Evolutionary conservation across 2,888 invertebrate species (phyloP).

Genomic region (Ephialtes manifestator): DNA sequence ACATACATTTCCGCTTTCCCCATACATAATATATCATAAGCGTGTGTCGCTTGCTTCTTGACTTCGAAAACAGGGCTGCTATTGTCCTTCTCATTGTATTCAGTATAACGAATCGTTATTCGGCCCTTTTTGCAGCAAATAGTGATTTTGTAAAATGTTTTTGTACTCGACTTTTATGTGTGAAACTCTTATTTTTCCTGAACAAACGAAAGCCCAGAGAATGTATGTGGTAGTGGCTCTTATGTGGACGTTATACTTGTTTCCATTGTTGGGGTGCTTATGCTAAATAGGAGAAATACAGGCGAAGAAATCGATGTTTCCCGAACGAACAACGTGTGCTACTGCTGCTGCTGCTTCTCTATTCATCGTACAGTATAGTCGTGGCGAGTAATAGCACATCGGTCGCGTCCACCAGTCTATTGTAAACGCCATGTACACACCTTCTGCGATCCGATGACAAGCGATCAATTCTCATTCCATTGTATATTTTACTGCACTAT

Average conservation of each 20-base stretch:
- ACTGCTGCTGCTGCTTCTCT: background rate
- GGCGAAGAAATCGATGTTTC: slow-evolving; percentile 28
- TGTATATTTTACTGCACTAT: slow-evolving; percentile 57
- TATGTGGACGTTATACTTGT: slow-evolving; percentile 1
- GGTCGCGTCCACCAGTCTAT: slow-evolving; percentile 24
- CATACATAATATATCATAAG: slow-evolving; percentile 74
- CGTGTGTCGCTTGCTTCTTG: slow-evolving; percentile 46
- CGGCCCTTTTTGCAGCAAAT: slow-evolving; percentile 54
- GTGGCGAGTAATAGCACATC: slow-evolving; percentile 37
- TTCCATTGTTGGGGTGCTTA: slow-evolving; percentile 23
- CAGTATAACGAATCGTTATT: slow-evolving; percentile 70
- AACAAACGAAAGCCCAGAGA: slow-evolving; percentile 16
- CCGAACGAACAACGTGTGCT: slow-evolving; percentile 17
- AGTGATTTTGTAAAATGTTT: slow-evolving; percentile 69
- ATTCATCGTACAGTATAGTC: slow-evolving; percentile 4
- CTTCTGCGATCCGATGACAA: slow-evolving; percentile 68
- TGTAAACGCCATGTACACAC: slow-evolving; percentile 39
- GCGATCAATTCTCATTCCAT: slow-evolving; percentile 72
- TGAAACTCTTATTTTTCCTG: background rate
- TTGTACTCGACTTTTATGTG: slow-evolving; percentile 41
- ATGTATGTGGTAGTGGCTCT: background rate
- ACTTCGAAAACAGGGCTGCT: slow-evolving; percentile 31
- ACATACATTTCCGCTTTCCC: slow-evolving; percentile 75
- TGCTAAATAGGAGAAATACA: slow-evolving; percentile 29
- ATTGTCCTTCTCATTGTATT: slow-evolving; percentile 67